Evolutionary conservation across 2,888 invertebrate species (phyloP).

Genomic region (Hirtodrosophila trivittata): DNA sequence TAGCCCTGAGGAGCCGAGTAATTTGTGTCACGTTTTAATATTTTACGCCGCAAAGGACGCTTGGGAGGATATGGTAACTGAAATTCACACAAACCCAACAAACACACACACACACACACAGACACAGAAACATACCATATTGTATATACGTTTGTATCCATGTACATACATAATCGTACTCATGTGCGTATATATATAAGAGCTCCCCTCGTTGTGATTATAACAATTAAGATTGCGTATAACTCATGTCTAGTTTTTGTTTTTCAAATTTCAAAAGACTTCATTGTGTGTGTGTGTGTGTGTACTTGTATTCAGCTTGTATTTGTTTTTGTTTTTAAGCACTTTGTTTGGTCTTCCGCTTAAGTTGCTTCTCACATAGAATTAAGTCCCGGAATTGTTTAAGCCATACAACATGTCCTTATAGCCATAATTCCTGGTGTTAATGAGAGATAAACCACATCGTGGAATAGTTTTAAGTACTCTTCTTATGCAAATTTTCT

Average conservation of each 20-base stretch:
- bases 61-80: constrained; percentile 22
- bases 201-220: constrained; percentile 55
- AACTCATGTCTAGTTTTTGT: constrained; percentile 44
- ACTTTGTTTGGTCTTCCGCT: not conserved
- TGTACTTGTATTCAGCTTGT: constrained; percentile 29
- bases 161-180: not conserved
- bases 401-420: too few species aligned
- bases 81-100: constrained; percentile 7
- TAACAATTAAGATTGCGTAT: constrained; percentile 66
- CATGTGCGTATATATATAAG: not conserved
- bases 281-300: constrained; percentile 22
- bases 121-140: not conserved
- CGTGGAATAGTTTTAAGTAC: too few species aligned
- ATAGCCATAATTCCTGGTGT: too few species aligned
- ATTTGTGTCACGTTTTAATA: constrained; percentile 76
- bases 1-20: constrained; percentile 54
- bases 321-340: constrained; percentile 12
- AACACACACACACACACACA: constrained; percentile 13
- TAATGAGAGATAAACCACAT: too few species aligned
- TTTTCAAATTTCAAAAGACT: constrained; percentile 27
- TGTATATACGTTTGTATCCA: not conserved
- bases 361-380: too few species aligned
- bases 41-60: constrained; percentile 67
- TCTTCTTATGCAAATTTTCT: too few species aligned
- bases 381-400: too few species aligned